A percentile compares a stretch with the other conserved stretches of the same genome.
phyloP scores from a whole-genome alignment of 2,113 vertebrate genomes.

The Engraulis encrasicolus region DNA sequence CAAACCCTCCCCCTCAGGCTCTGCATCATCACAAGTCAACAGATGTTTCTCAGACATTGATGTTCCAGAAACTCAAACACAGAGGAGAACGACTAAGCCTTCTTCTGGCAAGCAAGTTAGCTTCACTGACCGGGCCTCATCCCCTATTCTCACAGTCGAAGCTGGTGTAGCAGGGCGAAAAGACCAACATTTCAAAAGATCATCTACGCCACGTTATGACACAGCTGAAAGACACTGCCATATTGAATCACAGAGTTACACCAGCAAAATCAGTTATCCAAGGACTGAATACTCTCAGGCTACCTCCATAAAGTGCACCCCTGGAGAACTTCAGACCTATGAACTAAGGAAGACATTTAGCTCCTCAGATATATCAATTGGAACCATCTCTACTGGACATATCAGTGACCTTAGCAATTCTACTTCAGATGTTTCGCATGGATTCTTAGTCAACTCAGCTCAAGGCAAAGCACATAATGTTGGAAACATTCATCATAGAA shows the following conservation, averaged over 20 bases:
- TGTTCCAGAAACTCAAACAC: constrained; percentile 36
- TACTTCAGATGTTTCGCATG: constrained; percentile 39
- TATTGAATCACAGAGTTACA: constrained; percentile 33
- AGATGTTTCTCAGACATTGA: constrained; percentile 34
- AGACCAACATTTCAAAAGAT: no score
- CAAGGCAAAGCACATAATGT: constrained; percentile 31
- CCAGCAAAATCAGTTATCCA: not conserved
- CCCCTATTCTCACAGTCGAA: constrained; percentile 89
- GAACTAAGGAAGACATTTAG: constrained; percentile 8
- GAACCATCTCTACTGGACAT: constrained; percentile 55
- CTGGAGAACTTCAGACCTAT: not conserved
- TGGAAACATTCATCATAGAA: constrained; percentile 17
- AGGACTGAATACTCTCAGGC: not conserved
- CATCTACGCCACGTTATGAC: constrained; percentile 44
- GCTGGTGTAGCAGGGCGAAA: constrained; percentile 44
- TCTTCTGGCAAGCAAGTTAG: constrained; percentile 51
- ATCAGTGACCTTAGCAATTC: constrained; percentile 50
- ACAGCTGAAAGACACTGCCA: constrained; percentile 35
- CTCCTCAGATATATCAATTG: constrained; percentile 41
- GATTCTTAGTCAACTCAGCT: constrained; percentile 34
- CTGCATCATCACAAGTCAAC: constrained; percentile 35
- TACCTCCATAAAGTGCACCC: not conserved
- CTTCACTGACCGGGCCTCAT: constrained; percentile 89
- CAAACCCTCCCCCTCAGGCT: constrained; percentile 26
- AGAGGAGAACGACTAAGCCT: constrained; percentile 16